phyloP scores from a whole-genome alignment of 2,888 invertebrate genomes.

The Spilarctia lutea region DNA sequence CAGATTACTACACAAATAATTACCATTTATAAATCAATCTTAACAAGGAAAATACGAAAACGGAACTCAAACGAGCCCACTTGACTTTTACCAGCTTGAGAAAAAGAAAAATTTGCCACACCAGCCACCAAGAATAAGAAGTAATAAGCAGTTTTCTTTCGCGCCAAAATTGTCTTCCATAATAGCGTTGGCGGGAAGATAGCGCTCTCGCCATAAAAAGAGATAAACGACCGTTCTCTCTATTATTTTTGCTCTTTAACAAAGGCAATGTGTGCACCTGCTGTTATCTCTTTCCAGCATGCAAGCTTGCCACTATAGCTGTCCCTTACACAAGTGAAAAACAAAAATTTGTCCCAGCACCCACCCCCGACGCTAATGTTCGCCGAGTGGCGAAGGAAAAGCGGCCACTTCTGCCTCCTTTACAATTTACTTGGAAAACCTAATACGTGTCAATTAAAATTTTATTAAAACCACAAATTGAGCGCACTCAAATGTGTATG shows the following conservation, averaged over 20 bases:
- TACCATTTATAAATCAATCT: constrained; percentile 26
- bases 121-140: constrained; percentile 80
- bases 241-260: constrained; percentile 86
- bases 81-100: constrained; percentile 38
- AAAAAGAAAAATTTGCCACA: constrained; percentile 65
- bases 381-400: constrained; percentile 69
- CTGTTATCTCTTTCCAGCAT: constrained; percentile 77
- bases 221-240: constrained; percentile 86
- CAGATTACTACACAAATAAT: constrained; percentile 23
- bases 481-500: constrained; percentile 70
- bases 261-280: constrained; percentile 84
- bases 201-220: constrained; percentile 85
- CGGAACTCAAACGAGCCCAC: constrained; percentile 39
- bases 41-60: constrained; percentile 28
- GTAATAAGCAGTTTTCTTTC: constrained; percentile 87
- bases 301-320: constrained; percentile 51
- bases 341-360: constrained; percentile 82
- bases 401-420: constrained; percentile 73
- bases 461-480: constrained; percentile 78
- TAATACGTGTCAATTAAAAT: constrained; percentile 85
- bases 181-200: constrained; percentile 84
- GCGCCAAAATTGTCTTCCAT: constrained; percentile 86
- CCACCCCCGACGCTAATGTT: constrained; percentile 81
- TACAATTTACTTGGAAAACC: constrained; percentile 82
- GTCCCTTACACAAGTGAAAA: constrained; percentile 77